Evolutionary conservation across 1,140 invertebrate genomes (phyloP).

Genomic region (Temnothorax curvispinosus): DNA sequence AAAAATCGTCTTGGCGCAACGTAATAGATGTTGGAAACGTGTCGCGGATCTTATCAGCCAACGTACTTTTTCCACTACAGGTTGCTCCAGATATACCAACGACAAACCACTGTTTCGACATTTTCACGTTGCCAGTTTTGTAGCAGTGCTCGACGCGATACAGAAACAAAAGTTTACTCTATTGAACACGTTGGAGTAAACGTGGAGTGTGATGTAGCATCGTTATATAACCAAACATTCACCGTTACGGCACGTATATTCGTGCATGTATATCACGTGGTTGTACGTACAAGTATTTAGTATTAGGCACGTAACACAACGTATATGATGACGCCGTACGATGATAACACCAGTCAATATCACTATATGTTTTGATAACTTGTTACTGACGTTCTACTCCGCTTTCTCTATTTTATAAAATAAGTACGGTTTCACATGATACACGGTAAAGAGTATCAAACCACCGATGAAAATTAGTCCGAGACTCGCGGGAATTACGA

Average conservation of each 20-base stretch:
- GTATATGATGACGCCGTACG: not conserved
- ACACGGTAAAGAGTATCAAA: conserved; percentile 88
- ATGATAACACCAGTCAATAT: not conserved
- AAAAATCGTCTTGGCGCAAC: conserved; percentile 93
- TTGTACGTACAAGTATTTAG: not conserved
- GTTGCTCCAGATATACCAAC: conserved; percentile 92
- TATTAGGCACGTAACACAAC: not conserved
- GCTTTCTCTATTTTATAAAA: conserved; percentile 47
- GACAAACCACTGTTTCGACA: conserved; percentile 87
- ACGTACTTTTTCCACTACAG: conserved; percentile 92
- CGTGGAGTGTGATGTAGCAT: not conserved
- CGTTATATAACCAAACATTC: not conserved
- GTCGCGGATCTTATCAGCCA: conserved; percentile 87
- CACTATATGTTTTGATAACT: not conserved
- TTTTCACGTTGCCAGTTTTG: not conserved
- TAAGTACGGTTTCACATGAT: conserved; percentile 84
- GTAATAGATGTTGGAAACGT: conserved; percentile 86
- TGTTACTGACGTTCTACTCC: not conserved
- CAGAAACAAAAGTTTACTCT: not conserved
- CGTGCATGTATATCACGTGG: not conserved
- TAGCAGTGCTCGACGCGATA: not conserved
- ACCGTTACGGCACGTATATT: not conserved
- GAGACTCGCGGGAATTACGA: conserved; percentile 87
- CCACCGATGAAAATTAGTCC: conserved; percentile 89
- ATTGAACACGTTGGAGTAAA: not conserved